Base-by-base conservation (phyloP, 2,797 vertebrate species). In the Thalassophryne amazonica region DNA sequence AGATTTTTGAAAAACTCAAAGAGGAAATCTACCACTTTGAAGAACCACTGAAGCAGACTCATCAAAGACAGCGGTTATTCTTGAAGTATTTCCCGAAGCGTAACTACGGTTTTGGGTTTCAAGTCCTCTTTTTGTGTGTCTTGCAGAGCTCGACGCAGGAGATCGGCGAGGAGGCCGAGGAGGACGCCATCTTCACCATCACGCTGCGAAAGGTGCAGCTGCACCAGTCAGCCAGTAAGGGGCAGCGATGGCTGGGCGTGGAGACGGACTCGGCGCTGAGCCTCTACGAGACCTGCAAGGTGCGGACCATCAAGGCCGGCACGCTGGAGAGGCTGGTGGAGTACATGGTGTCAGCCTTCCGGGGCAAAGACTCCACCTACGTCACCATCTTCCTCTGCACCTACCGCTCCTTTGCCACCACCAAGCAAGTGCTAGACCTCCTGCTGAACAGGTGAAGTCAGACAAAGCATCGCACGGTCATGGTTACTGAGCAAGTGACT, bases 331-430 rank as follows among this genome's bases (percentile, higher is more conserved):
- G 93, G 67, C 92, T 99, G 88, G 97, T 98, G 90, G 95, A 98
- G 78, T 97, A 98, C 86, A 93, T 98, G 90, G 94, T 98, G 66
- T 94, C 94, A 0, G 95, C 96, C 28, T 99, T 98, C 85, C 92
- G 93, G 56, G 94, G 93, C 68, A 96, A 97, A 18, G 97, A 99
- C 85, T 97, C 95, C 73, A 98, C 95, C 58, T 99, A 99, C 0
- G 94, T 98, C 88, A 98, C 96, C 84, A 93, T 99, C 86, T 99
- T 99, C 88, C 90, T 99, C 54, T 99, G 97, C 83, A 99, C 97
- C 0, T 99, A 99, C 89, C 92, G 96, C 5, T 93, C 96, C 41
- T 99, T 99, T 0, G 92, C 96, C 67, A 89, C 93, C 69, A 97
- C 96, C 49, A 93, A 91, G 77, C 95, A 97, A 88, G 96, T 99